A percentile compares a stretch with the other conserved stretches of the same genome.
These are phyloP conservation scores for Folsomia candida DNA, from an alignment of 2,888 invertebrate genomes.

Conservation along the genomic window DNA sequence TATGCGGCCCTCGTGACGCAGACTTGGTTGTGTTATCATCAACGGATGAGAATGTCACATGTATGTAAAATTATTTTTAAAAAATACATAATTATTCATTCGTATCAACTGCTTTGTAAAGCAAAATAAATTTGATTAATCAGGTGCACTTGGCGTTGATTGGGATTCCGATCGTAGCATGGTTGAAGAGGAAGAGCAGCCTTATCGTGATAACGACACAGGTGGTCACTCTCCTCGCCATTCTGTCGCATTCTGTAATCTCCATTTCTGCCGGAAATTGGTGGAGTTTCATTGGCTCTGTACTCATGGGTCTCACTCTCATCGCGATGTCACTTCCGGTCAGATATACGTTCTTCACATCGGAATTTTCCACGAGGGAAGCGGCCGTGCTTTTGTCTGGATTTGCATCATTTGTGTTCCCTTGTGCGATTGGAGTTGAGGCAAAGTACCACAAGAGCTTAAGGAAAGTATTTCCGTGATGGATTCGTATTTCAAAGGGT, in stretches of 20 bases:
- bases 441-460: background rate
- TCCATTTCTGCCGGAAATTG: background rate
- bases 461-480: background rate
- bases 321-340: constrained; percentile 8
- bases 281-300: background rate
- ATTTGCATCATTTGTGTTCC: background rate
- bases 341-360: constrained; percentile 6
- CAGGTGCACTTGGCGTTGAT: background rate
- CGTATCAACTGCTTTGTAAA: background rate
- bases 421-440: background rate
- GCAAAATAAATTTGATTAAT: background rate
- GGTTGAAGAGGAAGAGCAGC: constrained; percentile 1
- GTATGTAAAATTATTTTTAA: background rate
- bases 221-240: background rate
- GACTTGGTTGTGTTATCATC: constrained; percentile 11
- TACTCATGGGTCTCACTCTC: background rate
- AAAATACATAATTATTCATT: background rate
- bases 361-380: constrained; percentile 4
- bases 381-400: constrained; percentile 9
- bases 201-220: constrained; percentile 5
- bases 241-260: constrained; percentile 1
- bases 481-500: background rate
- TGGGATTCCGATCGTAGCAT: constrained; percentile 7
- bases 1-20: constrained; percentile 7
- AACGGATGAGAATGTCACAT: constrained; percentile 1